Base-by-base conservation (phyloP, 2,888 invertebrate genomes). In the Tromatobia lineatoria region DNA sequence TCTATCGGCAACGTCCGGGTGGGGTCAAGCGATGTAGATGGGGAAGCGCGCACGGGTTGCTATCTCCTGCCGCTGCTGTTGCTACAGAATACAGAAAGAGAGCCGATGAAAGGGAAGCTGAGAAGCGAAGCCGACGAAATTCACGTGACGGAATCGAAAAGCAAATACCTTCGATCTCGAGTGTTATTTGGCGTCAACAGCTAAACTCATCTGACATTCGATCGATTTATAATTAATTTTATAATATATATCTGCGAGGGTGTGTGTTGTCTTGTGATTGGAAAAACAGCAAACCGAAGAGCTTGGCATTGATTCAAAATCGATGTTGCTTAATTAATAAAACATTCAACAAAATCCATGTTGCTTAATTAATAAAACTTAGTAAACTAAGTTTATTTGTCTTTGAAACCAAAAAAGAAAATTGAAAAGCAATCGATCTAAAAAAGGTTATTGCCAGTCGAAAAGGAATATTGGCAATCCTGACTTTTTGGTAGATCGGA, bases 1-100 rank as follows among this genome's bases (percentile, higher is more conserved):
- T 84, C 77, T 84, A 81, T 81, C 80, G 67, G 45, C 69, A 74
- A 81, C 84, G 84, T 84, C 84, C 84, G 84, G 84, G 78, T 80
- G 73, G 78, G 84, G 77, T 84, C 80, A 80, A 80, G 45, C 84
- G 77, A 64, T 84, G 67, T 83, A 52, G 45, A 23, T 61, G 74
- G 61, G 74, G 75, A 50, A 20, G 20, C 75, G 66, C 54, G 34
- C 75, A 59, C 69, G 80, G 69, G 80, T 69, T 74, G 80, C 74
- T 77, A 47, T 59, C 78, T 81, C 69, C 66, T 57, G 23, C 34
- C 25, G 38, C 15, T 25, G 47, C 15, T 50, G 61, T 54, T 18
- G 64, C 64, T 64, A 38, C 50, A n/a, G 20, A 64, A 57, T 42
- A 42, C n/a, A 57, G 57, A 57, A 42, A 71, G 23, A 18, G 29